Percentiles rank a stretch among this genome's conserved stretches.
phyloP scores from a whole-genome alignment of 1,140 invertebrate species.

The Cydia amplana region DNA sequence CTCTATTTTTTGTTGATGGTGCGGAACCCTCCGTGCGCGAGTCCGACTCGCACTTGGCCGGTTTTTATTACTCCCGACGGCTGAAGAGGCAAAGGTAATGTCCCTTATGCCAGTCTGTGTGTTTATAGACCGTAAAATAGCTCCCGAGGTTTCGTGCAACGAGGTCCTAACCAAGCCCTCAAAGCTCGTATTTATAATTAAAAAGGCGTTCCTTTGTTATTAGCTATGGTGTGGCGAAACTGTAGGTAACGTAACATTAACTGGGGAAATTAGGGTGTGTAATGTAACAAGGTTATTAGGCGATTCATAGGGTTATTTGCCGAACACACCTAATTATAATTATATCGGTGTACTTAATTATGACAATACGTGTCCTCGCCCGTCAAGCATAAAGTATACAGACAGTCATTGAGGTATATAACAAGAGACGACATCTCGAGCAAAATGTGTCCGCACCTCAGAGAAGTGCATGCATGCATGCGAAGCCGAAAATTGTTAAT shows the following conservation, averaged over 20 bases:
- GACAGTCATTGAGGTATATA: too few species aligned
- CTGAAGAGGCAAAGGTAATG: background rate
- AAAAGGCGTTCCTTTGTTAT: conserved; percentile 22
- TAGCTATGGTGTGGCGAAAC: conserved; percentile 23
- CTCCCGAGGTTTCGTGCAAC: conserved; percentile 22
- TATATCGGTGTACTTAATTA: background rate
- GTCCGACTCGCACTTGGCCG: too few species aligned
- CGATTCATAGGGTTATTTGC: background rate
- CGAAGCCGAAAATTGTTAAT: too few species aligned
- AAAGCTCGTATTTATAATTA: conserved; percentile 18
- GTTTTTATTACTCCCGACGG: background rate
- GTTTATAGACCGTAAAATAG: background rate
- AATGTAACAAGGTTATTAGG: conserved; percentile 17
- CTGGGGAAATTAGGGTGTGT: conserved; percentile 8
- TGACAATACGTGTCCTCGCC: background rate
- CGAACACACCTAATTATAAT: background rate
- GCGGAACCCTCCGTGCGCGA: too few species aligned
- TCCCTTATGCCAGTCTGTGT: background rate
- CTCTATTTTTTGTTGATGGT: too few species aligned
- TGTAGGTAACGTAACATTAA: conserved; percentile 4
- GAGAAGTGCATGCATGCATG: too few species aligned
- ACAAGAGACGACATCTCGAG: too few species aligned
- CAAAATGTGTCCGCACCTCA: too few species aligned
- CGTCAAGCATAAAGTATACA: background rate
- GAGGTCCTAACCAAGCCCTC: conserved; percentile 29